Base-by-base conservation (phyloP, 2,888 invertebrate species). In the Cataglyphis rosenhaueri region DNA sequence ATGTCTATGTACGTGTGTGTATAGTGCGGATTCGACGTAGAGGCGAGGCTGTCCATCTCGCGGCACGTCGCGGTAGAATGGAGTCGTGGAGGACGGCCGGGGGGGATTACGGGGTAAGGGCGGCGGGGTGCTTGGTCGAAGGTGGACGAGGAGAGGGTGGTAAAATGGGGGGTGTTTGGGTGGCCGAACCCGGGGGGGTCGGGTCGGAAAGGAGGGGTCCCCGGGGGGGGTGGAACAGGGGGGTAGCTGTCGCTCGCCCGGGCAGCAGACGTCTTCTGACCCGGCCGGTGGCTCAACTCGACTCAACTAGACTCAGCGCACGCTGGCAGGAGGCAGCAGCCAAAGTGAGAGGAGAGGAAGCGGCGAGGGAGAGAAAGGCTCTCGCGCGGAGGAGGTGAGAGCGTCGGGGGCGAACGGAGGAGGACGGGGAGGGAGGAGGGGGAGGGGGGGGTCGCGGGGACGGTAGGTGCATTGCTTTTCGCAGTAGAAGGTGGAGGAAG, bases 211-310 rank as follows among this genome's bases (percentile, higher is more conserved):
- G 82, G 85, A 68, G 84, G 84, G 82, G 81, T 84, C 78, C 87
- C 81, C 88, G 86, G 89, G 90, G 90, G 25, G 25, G 88, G 91
- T n/a, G 48, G 89, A 87, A 87, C 88, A 90, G 92, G 92, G 93
- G 92, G 92, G 92, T 92, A 93, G 94, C 94, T 94, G 94, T 94
- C 93, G 94, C 94, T 94, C 93, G 94, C 94, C 94, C 94, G 94
- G 93, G 94, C 94, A 94, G 94, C 94, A 94, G 94, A 94, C 94
- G 94, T 94, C 94, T 94, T 94, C 93, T 94, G 94, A 94, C 94
- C 94, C 94, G 94, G 94, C 94, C 93, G 92, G 95, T 95, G 94
- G 94, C 95, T 95, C 91, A 89, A 92, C 92, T 92, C 92, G 91
- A 93, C 92, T 93, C 93, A 91, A 93, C 92, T 91, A 91, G 90